Evolutionary conservation across 1,140 invertebrate genomes (phyloP).

Genomic region (Cheumatopsyche charites): DNA sequence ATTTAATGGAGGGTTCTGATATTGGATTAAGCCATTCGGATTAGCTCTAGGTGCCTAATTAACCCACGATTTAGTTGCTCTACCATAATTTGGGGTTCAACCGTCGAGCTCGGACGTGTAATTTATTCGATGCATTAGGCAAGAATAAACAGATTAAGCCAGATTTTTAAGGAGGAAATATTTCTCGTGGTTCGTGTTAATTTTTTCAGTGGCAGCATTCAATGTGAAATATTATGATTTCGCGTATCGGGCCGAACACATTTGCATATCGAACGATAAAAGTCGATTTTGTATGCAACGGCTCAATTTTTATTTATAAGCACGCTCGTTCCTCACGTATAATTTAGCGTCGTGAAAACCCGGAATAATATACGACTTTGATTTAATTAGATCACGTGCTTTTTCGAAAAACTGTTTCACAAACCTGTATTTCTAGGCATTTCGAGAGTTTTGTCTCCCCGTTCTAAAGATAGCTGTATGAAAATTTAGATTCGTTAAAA

Average conservation of each 20-base stretch:
- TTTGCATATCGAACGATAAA: constrained; percentile 8
- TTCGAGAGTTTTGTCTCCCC: neutral
- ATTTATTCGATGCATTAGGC: constrained; percentile 46
- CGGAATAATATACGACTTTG: neutral
- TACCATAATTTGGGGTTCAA: constrained; percentile 41
- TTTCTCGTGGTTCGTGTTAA: neutral
- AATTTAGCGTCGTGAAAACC: constrained; percentile 3
- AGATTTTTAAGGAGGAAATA: constrained; percentile 18
- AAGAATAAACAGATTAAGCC: constrained; percentile 40
- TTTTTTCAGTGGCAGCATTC: neutral
- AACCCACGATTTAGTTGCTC: constrained; percentile 43
- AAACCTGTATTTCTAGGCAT: constrained; percentile 7
- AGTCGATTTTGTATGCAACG: constrained; percentile 16
- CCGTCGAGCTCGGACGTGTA: constrained; percentile 32
- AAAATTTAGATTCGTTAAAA: too few relatives aligned
- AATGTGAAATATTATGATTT: neutral
- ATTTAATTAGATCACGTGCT: constrained; percentile 19
- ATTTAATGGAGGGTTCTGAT: constrained; percentile 48
- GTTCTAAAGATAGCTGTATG: too few relatives aligned
- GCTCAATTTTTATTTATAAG: constrained; percentile 10
- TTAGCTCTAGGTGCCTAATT: constrained; percentile 49
- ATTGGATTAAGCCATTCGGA: constrained; percentile 49
- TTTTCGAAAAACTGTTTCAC: neutral
- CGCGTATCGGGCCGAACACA: neutral
- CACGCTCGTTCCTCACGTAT: neutral